These are phyloP conservation scores for Stenodera caucasica DNA, from an alignment of 2,888 invertebrate species.

Conservation along the genomic window DNA sequence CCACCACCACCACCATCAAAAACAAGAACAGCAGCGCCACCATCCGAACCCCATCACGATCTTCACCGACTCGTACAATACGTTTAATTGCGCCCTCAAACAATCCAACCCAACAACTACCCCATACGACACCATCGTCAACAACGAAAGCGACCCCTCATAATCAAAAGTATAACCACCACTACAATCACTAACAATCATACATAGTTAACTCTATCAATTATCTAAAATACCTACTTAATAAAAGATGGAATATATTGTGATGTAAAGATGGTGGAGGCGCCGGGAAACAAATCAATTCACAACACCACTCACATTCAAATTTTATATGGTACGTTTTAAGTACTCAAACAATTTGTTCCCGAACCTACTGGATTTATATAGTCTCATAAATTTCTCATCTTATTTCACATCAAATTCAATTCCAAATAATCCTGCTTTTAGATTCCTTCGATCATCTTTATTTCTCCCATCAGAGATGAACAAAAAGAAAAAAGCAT, in stretches of 20 bases:
- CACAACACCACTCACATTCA: no score
- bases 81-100: constrained; percentile 1
- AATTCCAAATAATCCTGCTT: no score
- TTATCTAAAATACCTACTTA: not conserved
- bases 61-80: not conserved
- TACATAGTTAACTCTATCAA: not conserved
- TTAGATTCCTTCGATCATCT: no score
- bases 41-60: constrained; percentile 9
- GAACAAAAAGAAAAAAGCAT: no score
- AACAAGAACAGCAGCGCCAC: constrained; percentile 12
- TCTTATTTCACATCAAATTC: no score
- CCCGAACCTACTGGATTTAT: no score
- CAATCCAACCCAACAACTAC: not conserved
- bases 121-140: not conserved
- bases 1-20: constrained; percentile 37
- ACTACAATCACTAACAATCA: not conserved
- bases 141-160: constrained; percentile 1
- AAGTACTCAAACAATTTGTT: no score
- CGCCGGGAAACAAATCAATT: not conserved
- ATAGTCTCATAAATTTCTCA: no score
- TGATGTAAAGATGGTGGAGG: not conserved
- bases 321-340: no score
- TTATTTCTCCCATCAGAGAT: no score
- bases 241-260: no score
- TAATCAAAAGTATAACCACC: not conserved